These are phyloP conservation scores for Leuciscus waleckii DNA, from an alignment of 2,797 vertebrate species.

Conservation along the genomic window DNA sequence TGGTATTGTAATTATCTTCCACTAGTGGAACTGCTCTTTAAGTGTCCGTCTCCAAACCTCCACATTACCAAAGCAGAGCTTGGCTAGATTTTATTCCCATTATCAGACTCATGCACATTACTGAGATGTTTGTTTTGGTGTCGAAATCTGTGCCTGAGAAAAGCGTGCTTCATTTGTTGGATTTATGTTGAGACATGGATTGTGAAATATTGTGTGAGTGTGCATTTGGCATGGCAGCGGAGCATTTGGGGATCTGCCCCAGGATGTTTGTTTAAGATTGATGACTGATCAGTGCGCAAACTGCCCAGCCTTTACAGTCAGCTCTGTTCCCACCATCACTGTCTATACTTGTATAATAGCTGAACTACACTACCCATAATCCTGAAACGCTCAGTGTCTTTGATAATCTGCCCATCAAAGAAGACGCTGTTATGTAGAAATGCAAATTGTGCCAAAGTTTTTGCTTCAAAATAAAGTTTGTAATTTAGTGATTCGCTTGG, in stretches of 20 bases:
- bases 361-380: constrained; percentile 12
- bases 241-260: constrained; percentile 13
- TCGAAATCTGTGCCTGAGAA: constrained; percentile 17
- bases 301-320: constrained; percentile 10
- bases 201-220: constrained; percentile 13
- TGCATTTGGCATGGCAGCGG: not conserved
- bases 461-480: not conserved
- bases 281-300: constrained; percentile 37
- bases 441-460: not conserved
- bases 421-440: not conserved
- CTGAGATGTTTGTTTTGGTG: constrained; percentile 13
- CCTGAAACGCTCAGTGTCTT: not conserved
- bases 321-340: constrained; percentile 9
- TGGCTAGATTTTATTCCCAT: constrained; percentile 4
- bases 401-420: not conserved
- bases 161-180: not conserved
- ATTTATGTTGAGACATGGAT: not conserved
- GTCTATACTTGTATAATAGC: not conserved
- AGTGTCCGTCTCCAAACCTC: not conserved
- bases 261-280: constrained; percentile 61
- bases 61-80: not conserved
- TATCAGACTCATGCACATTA: not conserved
- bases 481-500: not conserved
- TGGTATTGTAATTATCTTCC: not conserved
- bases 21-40: not conserved